These are phyloP conservation scores for Anser cygnoides DNA, from an alignment of 2,113 vertebrate genomes.

Conservation along the genomic window DNA sequence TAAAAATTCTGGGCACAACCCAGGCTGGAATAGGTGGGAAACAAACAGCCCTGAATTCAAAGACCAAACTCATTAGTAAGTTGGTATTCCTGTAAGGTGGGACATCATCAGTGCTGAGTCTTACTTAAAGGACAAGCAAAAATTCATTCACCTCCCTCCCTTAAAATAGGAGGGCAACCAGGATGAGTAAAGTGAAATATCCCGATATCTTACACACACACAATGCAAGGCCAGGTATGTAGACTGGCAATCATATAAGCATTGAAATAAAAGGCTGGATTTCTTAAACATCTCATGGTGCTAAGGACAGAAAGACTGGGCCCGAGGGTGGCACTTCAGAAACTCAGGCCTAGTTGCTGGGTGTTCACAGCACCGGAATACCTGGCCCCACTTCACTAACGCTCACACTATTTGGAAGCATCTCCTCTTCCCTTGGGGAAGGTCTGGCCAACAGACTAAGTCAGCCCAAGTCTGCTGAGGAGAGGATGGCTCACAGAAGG, in stretches of 20 bases:
- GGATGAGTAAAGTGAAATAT: not conserved
- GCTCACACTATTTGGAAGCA: rapidly evolving
- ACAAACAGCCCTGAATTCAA: not conserved
- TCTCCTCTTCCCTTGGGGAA: not conserved
- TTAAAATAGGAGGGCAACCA: not conserved
- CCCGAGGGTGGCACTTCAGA: not conserved
- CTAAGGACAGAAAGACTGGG: not conserved
- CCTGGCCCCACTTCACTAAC: not conserved
- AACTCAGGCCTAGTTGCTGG: not conserved
- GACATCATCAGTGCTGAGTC: not conserved
- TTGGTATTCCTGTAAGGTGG: not conserved
- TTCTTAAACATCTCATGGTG: not conserved
- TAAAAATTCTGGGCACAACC: not conserved
- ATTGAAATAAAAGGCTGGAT: not conserved
- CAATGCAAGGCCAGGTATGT: not conserved
- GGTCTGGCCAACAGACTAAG: not conserved
- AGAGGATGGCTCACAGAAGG: not conserved
- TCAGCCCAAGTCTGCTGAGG: not conserved
- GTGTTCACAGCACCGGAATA: not conserved
- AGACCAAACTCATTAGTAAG: not conserved
- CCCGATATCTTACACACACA: not conserved
- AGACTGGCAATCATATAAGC: not conserved
- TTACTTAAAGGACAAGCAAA: not conserved
- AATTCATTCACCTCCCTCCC: not conserved
- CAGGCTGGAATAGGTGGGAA: not conserved